These are phyloP conservation scores for Patella pellucida DNA, from an alignment of 2,888 invertebrate species.

Conservation along the genomic window DNA sequence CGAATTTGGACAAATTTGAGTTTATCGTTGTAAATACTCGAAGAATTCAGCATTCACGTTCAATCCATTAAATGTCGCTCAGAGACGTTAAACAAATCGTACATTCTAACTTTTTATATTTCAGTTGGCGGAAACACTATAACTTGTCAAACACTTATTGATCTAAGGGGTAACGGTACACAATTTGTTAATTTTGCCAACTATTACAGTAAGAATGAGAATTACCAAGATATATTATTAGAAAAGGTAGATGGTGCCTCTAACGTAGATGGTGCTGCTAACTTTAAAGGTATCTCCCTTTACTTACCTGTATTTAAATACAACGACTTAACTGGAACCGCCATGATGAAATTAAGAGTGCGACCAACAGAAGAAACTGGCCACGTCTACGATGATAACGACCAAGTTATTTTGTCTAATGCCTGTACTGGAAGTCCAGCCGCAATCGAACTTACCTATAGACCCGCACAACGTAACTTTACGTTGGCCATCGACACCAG, in stretches of 20 bases:
- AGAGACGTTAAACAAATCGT: too few species aligned
- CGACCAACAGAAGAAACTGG: not conserved
- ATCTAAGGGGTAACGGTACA: not conserved
- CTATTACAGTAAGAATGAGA: not conserved
- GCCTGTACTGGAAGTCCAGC: not conserved
- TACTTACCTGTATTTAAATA: not conserved
- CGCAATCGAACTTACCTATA: not conserved
- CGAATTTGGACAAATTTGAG: too few species aligned
- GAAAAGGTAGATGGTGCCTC: not conserved
- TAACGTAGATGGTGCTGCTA: slow-evolving; percentile 1
- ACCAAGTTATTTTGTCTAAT: slow-evolving; percentile 1
- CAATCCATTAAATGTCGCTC: too few species aligned
- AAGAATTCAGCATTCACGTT: too few species aligned
- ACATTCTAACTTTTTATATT: too few species aligned
- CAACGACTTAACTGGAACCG: slow-evolving; percentile 12
- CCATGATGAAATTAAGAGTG: slow-evolving; percentile 12
- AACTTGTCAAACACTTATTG: not conserved
- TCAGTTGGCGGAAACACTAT: not conserved
- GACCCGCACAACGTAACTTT: not conserved
- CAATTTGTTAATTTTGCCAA: not conserved
- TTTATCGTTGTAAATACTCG: too few species aligned
- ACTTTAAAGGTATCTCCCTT: slow-evolving; percentile 12
- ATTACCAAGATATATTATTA: not conserved
- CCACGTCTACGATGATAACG: not conserved
- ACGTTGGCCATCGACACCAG: not conserved